These are phyloP conservation scores for Polyergus mexicanus DNA, from an alignment of 1,140 invertebrate genomes.

Conservation along the genomic window DNA sequence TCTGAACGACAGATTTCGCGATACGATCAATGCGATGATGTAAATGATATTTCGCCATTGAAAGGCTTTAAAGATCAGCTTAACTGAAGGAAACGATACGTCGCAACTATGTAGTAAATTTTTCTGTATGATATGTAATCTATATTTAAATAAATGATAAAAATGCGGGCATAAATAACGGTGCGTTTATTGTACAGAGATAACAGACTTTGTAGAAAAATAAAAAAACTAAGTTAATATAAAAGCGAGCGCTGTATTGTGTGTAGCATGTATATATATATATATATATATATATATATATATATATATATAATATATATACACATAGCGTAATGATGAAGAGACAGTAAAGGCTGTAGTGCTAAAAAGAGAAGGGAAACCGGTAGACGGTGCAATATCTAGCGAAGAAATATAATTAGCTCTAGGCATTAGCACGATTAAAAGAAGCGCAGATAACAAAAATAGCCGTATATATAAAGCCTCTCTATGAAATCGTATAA, in stretches of 20 bases:
- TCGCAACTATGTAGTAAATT: constrained; percentile 31
- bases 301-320: constrained; percentile 40
- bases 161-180: constrained; percentile 11
- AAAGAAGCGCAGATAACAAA: constrained; percentile 50
- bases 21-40: constrained; percentile 16
- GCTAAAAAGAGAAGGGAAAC: constrained; percentile 21
- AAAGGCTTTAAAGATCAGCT: constrained; percentile 32
- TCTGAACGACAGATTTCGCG: constrained; percentile 2
- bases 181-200: constrained; percentile 61
- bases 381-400: constrained; percentile 53
- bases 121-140: constrained; percentile 34
- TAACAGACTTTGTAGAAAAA: constrained; percentile 42
- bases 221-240: not conserved
- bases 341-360: constrained; percentile 37
- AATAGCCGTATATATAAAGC: constrained; percentile 51
- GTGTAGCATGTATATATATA: constrained; percentile 38
- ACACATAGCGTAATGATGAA: constrained; percentile 55
- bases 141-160: constrained; percentile 34
- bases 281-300: constrained; percentile 39
- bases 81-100: constrained; percentile 28
- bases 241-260: not conserved
- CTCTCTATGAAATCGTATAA: constrained; percentile 54
- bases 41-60: constrained; percentile 13
- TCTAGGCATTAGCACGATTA: constrained; percentile 44
- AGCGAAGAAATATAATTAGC: constrained; percentile 56